Evolutionary conservation across 2,888 invertebrate genomes (phyloP), one percentile per base, ranked within the genome.

Genomic region (Drosophila kuntzei): DNA sequence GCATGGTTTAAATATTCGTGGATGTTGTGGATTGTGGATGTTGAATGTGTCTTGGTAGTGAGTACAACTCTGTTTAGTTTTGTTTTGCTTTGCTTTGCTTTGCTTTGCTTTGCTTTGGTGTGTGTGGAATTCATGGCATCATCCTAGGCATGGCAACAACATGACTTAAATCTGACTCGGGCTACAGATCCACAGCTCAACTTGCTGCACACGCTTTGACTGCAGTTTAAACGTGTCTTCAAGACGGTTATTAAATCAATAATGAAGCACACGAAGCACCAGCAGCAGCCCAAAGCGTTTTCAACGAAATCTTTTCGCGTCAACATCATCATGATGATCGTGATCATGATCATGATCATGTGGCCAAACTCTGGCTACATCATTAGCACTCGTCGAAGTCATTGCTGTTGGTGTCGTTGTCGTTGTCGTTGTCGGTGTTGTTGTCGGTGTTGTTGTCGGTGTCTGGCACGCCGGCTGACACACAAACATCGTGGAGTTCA

Each of bases 401-500:
- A 27, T 41, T 32, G 50, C 12, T 36, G 54, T 39, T 47, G 61
- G 25, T 65, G 46, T 16, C 55, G 43, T 32, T 43, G 67, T 18
- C 16, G 63, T 3, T 39, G 44, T n/a, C 47, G 53, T 7, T 60
- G 60, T 27, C 44, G 47, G 14, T 41, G 60, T 44, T 60, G 59
- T 22, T 58, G 37, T 47, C 57, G 63, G 7, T 47, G 53, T 51
- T 58, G 60, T 16, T 59, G 39, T 49, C 60, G 67, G 20, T 74
- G 55, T 61, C 29, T 85, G 76, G 70, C 64, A 71, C 78, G 72
- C 84, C 86, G 80, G 77, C 88, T 89, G 90, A 90, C 90, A 91
- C 89, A 90, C 89, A 89, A 89, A 85, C 89, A 91, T 92, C 92
- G 92, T 92, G 91, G 91, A 90, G 92, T 91, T 92, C 92, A 91